Conservation (phyloP, 1,140 invertebrate species). For the Alviniconcha marisindica region DNA sequence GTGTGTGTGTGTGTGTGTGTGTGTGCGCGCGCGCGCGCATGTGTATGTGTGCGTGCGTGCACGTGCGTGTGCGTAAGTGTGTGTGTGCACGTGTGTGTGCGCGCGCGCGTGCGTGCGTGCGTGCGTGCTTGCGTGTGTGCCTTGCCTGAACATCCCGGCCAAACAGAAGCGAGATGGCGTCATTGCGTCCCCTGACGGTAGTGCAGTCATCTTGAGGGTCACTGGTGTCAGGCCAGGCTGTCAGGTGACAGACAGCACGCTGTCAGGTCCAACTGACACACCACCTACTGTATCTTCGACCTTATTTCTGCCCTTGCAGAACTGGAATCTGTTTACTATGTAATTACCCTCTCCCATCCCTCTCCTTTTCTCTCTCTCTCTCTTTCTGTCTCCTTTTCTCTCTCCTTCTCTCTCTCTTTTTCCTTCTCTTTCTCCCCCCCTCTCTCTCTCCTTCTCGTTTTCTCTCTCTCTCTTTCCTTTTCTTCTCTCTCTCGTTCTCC, state of each 20-base stretch:
- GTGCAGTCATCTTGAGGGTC: too few relatives aligned
- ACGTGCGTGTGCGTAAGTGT: neutral
- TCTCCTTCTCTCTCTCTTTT: conserved; percentile 1
- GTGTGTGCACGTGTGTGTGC: neutral
- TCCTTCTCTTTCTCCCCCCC: conserved; percentile 11
- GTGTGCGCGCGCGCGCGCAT: neutral
- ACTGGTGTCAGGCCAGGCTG: too few relatives aligned
- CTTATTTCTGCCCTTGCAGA: neutral
- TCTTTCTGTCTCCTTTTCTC: neutral
- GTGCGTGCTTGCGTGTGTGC: conserved; percentile 11
- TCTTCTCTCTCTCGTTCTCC: conserved; percentile 8
- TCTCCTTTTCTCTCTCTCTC: conserved; percentile 12
- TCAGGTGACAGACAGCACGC: neutral
- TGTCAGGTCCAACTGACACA: neutral
- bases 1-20: too few relatives aligned
- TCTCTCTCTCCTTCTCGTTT: neutral
- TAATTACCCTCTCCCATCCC: neutral
- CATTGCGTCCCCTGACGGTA: too few relatives aligned
- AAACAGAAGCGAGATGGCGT: neutral
- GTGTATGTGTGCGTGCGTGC: neutral
- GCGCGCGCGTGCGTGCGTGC: conserved; percentile 21
- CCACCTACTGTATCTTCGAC: neutral
- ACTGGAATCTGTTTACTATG: neutral
- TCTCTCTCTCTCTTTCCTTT: conserved; percentile 11
- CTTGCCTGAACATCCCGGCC: neutral